phyloP scores from a whole-genome alignment of 2,797 vertebrate genomes.

The Periophthalmus magnuspinnatus region DNA sequence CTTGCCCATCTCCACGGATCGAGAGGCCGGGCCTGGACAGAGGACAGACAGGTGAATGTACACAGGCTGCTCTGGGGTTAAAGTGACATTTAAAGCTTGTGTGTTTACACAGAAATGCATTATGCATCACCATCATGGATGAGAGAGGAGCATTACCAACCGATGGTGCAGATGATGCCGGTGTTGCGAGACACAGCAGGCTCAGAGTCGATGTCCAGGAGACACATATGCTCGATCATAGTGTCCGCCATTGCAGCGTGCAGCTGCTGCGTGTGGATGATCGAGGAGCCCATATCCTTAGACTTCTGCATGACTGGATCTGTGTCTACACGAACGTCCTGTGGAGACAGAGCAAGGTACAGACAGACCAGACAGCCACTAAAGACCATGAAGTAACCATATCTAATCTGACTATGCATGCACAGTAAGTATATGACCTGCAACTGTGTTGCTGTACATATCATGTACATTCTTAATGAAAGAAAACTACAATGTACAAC shows the following conservation, averaged over 20 bases:
- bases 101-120: slow-evolving; percentile 11
- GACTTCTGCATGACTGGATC: slow-evolving; percentile 82
- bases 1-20: slow-evolving; percentile 87
- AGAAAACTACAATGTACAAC: neutral
- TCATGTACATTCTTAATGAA: neutral
- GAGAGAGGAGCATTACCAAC: slow-evolving; percentile 69
- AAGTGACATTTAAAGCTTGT: neutral
- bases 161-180: slow-evolving; percentile 97
- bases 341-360: slow-evolving; percentile 18
- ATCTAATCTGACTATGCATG: neutral
- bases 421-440: neutral
- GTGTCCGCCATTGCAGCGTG: slow-evolving; percentile 94
- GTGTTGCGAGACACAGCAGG: slow-evolving; percentile 93
- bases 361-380: neutral
- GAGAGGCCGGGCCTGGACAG: slow-evolving; percentile 87
- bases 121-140: slow-evolving; percentile 4
- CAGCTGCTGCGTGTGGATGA: slow-evolving; percentile 93
- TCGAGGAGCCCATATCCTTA: slow-evolving; percentile 81
- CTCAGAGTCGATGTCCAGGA: slow-evolving; percentile 94
- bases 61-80: neutral
- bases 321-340: slow-evolving; percentile 61
- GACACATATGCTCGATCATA: slow-evolving; percentile 93
- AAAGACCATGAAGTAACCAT: neutral
- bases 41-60: slow-evolving; percentile 10
- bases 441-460: neutral